These are phyloP conservation scores for Poecilia picta DNA, from an alignment of 2,797 vertebrate species.

Conservation along the genomic window DNA sequence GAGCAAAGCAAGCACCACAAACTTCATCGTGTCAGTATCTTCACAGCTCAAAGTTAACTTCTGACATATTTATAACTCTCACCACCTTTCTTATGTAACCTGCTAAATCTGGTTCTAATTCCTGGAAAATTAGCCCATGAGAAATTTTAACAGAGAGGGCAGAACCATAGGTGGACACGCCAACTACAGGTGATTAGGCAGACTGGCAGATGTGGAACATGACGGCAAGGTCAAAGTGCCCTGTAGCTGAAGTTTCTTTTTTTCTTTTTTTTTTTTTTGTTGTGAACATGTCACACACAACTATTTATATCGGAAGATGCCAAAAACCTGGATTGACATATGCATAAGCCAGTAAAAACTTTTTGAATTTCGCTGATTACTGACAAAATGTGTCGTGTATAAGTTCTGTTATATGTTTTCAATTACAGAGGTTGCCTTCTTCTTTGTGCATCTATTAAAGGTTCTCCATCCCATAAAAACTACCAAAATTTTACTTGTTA, in stretches of 20 bases:
- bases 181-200: too few species aligned
- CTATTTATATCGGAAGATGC: background rate
- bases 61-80: conserved; percentile 53
- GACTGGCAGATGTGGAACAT: background rate
- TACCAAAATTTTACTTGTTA: background rate
- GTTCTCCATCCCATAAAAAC: background rate
- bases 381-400: background rate
- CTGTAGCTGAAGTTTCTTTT: background rate
- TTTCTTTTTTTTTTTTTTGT: conserved; percentile 1
- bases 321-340: background rate
- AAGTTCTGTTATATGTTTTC: background rate
- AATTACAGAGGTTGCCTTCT: background rate
- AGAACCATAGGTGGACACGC: conserved; percentile 31
- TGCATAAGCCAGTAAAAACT: background rate
- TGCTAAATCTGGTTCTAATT: conserved; percentile 14
- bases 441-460: background rate
- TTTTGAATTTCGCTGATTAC: background rate
- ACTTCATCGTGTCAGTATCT: conserved; percentile 75
- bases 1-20: conserved; percentile 77
- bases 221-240: conserved; percentile 33
- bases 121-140: conserved; percentile 36
- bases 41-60: background rate
- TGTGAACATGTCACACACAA: conserved; percentile 5
- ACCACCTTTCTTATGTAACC: conserved; percentile 50
- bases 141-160: conserved; percentile 30